A percentile compares a stretch with the other conserved stretches of the same genome.
Evolutionary conservation across 2,113 vertebrate genomes (phyloP).

Genomic region (Mirza zaza): DNA sequence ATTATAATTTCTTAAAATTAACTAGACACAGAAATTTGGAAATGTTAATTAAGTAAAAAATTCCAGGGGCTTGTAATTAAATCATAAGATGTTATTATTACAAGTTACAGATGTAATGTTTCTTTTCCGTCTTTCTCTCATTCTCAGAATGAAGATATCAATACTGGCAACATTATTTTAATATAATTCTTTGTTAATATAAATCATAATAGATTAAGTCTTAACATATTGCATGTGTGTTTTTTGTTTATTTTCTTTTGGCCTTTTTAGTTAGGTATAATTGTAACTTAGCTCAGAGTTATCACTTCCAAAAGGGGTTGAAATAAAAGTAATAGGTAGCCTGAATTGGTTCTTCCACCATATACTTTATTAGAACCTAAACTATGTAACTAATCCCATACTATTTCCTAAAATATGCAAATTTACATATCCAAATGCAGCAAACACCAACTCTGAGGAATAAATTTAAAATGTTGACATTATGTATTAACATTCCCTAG

Average conservation of each 20-base stretch:
- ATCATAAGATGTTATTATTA: background rate
- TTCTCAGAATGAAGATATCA: background rate
- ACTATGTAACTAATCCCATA: background rate
- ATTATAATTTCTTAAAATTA: slow-evolving; percentile 48
- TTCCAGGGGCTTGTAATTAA: background rate
- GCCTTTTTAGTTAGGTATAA: background rate
- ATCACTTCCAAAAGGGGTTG: background rate
- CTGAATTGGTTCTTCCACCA: background rate
- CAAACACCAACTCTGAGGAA: background rate
- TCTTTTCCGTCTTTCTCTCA: background rate
- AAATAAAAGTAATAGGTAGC: background rate
- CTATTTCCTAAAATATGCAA: background rate
- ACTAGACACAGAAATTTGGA: background rate
- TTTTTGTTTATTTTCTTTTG: slow-evolving; percentile 11
- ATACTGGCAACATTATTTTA: slow-evolving; percentile 19
- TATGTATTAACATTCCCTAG: background rate
- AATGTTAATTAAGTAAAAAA: slow-evolving; percentile 47
- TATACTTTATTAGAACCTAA: background rate
- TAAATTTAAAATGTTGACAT: background rate
- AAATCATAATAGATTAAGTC: background rate
- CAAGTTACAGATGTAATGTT: background rate
- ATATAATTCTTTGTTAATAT: background rate
- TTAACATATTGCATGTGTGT: background rate
- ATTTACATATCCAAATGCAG: background rate
- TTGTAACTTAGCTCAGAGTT: background rate